phyloP scores from a whole-genome alignment of 2,888 invertebrate genomes.

The Lepeophtheirus nordmannii region DNA sequence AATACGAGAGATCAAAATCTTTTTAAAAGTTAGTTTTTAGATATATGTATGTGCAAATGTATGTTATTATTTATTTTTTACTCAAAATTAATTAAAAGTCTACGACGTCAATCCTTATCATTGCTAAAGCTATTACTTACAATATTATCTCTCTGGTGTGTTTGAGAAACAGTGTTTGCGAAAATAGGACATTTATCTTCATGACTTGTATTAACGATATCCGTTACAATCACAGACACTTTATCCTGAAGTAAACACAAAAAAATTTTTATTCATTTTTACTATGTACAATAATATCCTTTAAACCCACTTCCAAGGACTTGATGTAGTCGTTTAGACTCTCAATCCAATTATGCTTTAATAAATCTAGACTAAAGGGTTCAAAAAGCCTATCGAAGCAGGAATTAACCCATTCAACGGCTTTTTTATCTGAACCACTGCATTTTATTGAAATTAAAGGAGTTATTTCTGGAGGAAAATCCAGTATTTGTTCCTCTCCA shows the following conservation, averaged over 20 bases:
- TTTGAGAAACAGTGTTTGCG: not conserved
- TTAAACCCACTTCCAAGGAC: not conserved
- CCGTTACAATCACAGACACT: not conserved
- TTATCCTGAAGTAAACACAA: not conserved
- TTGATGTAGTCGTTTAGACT: not conserved
- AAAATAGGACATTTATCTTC: not conserved
- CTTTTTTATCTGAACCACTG: not conserved
- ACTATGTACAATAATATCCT: too few relatives aligned
- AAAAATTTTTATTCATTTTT: not conserved
- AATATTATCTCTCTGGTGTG: not conserved
- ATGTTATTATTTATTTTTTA: not conserved
- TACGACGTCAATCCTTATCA: not conserved
- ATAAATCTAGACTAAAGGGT: not conserved
- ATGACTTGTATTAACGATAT: not conserved
- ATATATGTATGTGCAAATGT: too few relatives aligned
- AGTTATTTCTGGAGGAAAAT: not conserved
- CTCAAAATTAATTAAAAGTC: too few relatives aligned
- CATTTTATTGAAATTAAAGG: not conserved
- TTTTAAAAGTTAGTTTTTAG: too few relatives aligned
- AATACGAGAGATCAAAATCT: too few relatives aligned
- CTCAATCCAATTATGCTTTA: constrained; percentile 1
- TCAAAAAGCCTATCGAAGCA: constrained; percentile 7
- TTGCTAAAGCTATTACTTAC: not conserved
- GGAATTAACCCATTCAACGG: constrained; percentile 6
- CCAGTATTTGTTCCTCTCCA: not conserved